A percentile compares a stretch with the other conserved stretches of the same genome.
These are phyloP conservation scores for Malachius bipustulatus DNA, from an alignment of 2,888 invertebrate genomes.

Conservation along the genomic window DNA sequence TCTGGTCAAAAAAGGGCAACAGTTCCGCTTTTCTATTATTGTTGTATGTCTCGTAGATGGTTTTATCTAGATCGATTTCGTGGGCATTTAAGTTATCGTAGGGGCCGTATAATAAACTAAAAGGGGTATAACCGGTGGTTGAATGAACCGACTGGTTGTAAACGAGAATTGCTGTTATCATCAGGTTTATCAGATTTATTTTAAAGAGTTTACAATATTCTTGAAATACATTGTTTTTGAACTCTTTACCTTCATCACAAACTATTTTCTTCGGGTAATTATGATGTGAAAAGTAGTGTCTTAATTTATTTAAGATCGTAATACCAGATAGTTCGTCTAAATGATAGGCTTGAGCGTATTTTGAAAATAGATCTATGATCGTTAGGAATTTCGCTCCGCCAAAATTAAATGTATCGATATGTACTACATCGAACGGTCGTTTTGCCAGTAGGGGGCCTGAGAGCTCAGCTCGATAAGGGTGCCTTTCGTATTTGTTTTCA, in stretches of 20 bases:
- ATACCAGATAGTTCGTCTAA: slow-evolving; percentile 6
- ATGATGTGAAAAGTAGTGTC: slow-evolving; percentile 10
- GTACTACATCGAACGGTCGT: slow-evolving; percentile 15
- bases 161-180: slow-evolving; percentile 4
- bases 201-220: slow-evolving; percentile 9
- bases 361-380: slow-evolving; percentile 11
- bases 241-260: slow-evolving; percentile 5
- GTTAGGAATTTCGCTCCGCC: slow-evolving; percentile 9
- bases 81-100: slow-evolving; percentile 19
- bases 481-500: slow-evolving; percentile 17
- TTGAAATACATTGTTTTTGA: slow-evolving; percentile 8
- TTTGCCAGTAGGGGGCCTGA: slow-evolving; percentile 14
- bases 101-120: slow-evolving; percentile 17
- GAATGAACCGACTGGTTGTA: slow-evolving; percentile 6
- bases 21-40: slow-evolving; percentile 18
- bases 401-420: slow-evolving; percentile 11
- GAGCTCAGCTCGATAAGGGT: slow-evolving; percentile 14
- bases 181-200: too few relatives aligned
- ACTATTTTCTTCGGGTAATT: slow-evolving; percentile 7
- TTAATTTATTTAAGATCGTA: slow-evolving; percentile 7
- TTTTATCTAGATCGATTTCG: slow-evolving; percentile 17
- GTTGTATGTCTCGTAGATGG: slow-evolving; percentile 18
- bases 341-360: slow-evolving; percentile 12
- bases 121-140: slow-evolving; percentile 14
- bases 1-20: slow-evolving; percentile 12